Evolutionary conservation across 2,888 invertebrate species (phyloP).

Genomic region (Acrobasis repandana): DNA sequence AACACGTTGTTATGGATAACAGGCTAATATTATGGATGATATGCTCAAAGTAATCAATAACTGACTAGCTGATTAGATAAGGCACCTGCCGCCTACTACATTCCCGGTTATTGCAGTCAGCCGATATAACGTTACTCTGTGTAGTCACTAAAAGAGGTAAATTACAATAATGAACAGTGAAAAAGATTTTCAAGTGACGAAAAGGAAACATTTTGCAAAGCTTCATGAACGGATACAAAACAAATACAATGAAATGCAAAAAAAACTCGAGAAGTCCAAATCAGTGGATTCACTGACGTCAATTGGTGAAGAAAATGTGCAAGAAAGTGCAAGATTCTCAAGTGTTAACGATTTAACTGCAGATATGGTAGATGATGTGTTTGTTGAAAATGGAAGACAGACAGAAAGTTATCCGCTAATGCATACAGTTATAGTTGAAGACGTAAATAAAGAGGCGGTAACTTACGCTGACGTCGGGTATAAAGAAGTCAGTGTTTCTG

Average conservation of each 20-base stretch:
- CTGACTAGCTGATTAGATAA: constrained; percentile 54
- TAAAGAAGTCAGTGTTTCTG: constrained; percentile 40
- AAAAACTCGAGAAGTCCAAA: constrained; percentile 64
- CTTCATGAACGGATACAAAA: constrained; percentile 64
- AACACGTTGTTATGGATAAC: neutral
- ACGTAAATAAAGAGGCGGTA: constrained; percentile 43
- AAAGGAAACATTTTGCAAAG: constrained; percentile 56
- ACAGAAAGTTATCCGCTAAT: constrained; percentile 28
- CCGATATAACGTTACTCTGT: constrained; percentile 19
- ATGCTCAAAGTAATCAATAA: constrained; percentile 64
- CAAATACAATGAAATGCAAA: constrained; percentile 71
- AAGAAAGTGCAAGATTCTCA: constrained; percentile 38
- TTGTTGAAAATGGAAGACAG: constrained; percentile 23
- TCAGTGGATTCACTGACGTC: constrained; percentile 59
- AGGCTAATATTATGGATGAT: constrained; percentile 14
- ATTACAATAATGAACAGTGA: constrained; percentile 20
- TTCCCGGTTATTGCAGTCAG: neutral
- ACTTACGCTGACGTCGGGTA: constrained; percentile 43
- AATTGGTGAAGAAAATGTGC: constrained; percentile 49
- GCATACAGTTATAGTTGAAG: constrained; percentile 45
- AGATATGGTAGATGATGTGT: constrained; percentile 37
- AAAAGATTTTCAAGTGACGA: constrained; percentile 8
- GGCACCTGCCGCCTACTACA: constrained; percentile 27
- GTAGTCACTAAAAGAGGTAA: constrained; percentile 18
- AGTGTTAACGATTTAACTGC: constrained; percentile 46